Base-by-base conservation (phyloP, 2,113 vertebrate species). In the Gallinago media region DNA sequence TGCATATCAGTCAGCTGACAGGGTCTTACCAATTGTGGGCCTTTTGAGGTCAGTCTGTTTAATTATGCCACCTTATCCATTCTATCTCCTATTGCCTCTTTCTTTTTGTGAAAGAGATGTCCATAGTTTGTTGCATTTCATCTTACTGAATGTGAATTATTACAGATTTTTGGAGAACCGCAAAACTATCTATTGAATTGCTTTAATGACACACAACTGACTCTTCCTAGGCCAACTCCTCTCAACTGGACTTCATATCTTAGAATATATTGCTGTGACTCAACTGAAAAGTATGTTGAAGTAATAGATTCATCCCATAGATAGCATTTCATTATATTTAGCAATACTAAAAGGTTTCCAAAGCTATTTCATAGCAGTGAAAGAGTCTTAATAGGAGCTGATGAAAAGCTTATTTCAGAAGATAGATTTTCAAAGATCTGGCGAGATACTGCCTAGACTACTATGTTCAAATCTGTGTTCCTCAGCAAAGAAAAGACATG, bases 11-110 rank as follows among this genome's bases (percentile, higher is more conserved):
- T 22, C 52, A 81, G 6, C 5, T 55, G n/a, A 84, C 56, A 15
- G 4, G 31, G 18, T 12, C 4, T 67, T 68, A 21, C 1, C 21
- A 58, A 3, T 14, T 7, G 1, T 12, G 15, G 8, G n/a, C 7
- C 23, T 32, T 75, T 67, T 34, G 15, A 56, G 11, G 12, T 34
- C 49, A 65, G 17, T 4, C 19, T 61, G 21, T 90, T 76, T 59
- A 52, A 73, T 22, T 20, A 54, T 42, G 8, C 3, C 29, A 23
- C 18, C 22, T 89, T 50, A 34, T 22, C 23, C 50, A 1, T 29
- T 65, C 9, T 77, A 3, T 19, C 13, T 23, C 22, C 15, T 9
- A 49, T 29, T 58, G 3, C 8, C 21, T 56, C 26, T 52, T 62
- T 42, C 2, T 55, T 86, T 73, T 18, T n/a, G 6, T 40, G 77